Base-by-base conservation (phyloP, 92 coral and sea anemone genomes). In the Montipora capitata region DNA sequence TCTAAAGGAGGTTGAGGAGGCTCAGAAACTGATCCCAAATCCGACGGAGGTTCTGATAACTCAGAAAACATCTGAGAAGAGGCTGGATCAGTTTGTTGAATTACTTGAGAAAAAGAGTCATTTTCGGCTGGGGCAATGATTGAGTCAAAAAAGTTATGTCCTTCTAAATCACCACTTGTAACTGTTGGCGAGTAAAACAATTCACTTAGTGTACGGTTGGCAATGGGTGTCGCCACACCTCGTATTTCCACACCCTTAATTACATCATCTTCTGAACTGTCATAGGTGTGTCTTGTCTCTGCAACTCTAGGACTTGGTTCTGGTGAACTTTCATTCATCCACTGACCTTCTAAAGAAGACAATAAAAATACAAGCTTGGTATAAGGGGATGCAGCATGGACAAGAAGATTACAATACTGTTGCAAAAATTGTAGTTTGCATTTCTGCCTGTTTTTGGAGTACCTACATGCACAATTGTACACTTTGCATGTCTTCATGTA, bases 111-210 rank as follows among this genome's bases (percentile, higher is more conserved):
- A 90, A 87, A 94, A 17, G 94, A 74, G 54, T 79, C 90, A 42
- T 48, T 75, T 57, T 65, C 75, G 5, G 77, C 52, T 41, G 92
- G 81, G 27, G 77, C 84, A 72, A 89, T 78, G 11, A 97, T 76
- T 14, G 98, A 89, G 54, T 97, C 99, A 90, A 97, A 97, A 85
- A 97, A 97, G 54, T 81, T 94, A 56, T 97, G 97, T 18, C 96
- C 99, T 69, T 91, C 95, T 15, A 14, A 38, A 39, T 82, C 91
- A 65, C 71, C 81, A 68, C 89, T 76, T 20, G 74, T 48, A 14
- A 27, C 76, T 44, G 82, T 61, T 2, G 72, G 80, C 38, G 88
- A 20, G 18, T 89, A 80, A 79, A 95, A 95, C 81, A 95, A 78
- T 41, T 95, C 98, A 72, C 98, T 95, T 3, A 95, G 85, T 63